These are phyloP conservation scores for Nibea albiflora DNA, from an alignment of 2,113 vertebrate species.

Conservation along the genomic window DNA sequence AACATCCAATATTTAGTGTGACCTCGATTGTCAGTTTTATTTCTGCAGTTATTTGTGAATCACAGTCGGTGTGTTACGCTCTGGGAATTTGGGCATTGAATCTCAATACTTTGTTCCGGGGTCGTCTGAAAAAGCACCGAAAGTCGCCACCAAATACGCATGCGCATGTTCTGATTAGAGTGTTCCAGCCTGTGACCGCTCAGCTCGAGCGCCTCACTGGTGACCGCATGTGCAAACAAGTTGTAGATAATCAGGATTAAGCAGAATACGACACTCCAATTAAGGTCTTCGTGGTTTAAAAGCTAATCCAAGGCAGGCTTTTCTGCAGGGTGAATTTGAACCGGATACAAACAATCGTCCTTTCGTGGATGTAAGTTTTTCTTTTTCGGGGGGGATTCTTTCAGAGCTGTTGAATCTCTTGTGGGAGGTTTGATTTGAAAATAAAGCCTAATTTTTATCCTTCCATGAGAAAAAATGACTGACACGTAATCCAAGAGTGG, in stretches of 20 bases:
- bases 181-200: neutral
- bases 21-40: neutral
- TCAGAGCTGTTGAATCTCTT: neutral
- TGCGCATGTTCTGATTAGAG: no score
- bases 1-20: neutral
- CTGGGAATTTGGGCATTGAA: neutral
- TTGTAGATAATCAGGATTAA: slow-evolving; percentile 55
- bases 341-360: neutral
- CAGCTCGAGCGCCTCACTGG: neutral
- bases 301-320: neutral
- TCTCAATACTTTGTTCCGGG: neutral
- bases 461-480: neutral
- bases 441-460: neutral
- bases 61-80: no score
- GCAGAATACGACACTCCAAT: slow-evolving; percentile 19
- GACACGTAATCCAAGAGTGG: neutral
- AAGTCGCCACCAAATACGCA: neutral
- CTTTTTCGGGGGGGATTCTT: neutral
- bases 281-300: slow-evolving; percentile 13
- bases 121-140: neutral
- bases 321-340: slow-evolving; percentile 15
- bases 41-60: neutral
- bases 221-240: slow-evolving; percentile 41
- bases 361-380: neutral
- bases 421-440: neutral